These are phyloP conservation scores for Arbacia lixula DNA, from an alignment of 53 echinoderm and acorn worm genomes.

Conservation along the genomic window DNA sequence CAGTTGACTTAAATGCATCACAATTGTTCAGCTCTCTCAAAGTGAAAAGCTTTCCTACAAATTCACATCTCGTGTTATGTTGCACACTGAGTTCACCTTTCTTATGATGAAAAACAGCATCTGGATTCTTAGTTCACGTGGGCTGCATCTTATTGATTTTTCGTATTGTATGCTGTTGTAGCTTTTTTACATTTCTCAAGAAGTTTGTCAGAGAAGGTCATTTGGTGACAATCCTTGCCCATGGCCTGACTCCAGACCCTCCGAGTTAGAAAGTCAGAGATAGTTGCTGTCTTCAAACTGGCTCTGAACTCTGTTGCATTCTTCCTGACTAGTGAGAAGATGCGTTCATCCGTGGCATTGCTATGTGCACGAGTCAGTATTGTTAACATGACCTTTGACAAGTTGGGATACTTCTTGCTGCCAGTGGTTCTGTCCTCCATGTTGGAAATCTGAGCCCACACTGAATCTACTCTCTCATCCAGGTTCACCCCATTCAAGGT, in stretches of 20 bases:
- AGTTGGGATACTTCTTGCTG: slow-evolving; percentile 40
- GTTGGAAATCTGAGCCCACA: slow-evolving; percentile 48
- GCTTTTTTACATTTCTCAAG: slow-evolving; percentile 54
- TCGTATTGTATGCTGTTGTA: slow-evolving; percentile 33
- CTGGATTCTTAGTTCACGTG: slow-evolving; percentile 5
- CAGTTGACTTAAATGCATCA: slow-evolving; percentile 23
- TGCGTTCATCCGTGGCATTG: slow-evolving; percentile 50
- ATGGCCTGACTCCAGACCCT: slow-evolving; percentile 23
- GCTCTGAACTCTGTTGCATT: slow-evolving; percentile 39
- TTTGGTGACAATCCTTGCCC: slow-evolving; percentile 25
- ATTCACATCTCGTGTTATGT: slow-evolving; percentile 26
- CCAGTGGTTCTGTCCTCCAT: slow-evolving; percentile 57
- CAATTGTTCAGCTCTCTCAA: slow-evolving; percentile 15
- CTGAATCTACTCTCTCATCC: slow-evolving; percentile 56
- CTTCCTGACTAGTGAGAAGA: slow-evolving; percentile 48
- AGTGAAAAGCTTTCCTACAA: slow-evolving; percentile 1
- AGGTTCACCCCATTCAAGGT: slow-evolving; percentile 33
- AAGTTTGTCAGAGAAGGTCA: slow-evolving; percentile 32
- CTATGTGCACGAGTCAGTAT: slow-evolving; percentile 37
- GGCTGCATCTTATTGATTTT: slow-evolving; percentile 18
- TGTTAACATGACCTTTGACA: slow-evolving; percentile 41
- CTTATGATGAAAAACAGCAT: not conserved
- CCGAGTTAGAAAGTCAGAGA: slow-evolving; percentile 36
- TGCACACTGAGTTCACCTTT: slow-evolving; percentile 32
- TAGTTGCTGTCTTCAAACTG: slow-evolving; percentile 15